Percentiles rank a stretch among this genome's conserved stretches.
Evolutionary conservation across 2,113 vertebrate species (phyloP).

Genomic region (Natator depressus): DNA sequence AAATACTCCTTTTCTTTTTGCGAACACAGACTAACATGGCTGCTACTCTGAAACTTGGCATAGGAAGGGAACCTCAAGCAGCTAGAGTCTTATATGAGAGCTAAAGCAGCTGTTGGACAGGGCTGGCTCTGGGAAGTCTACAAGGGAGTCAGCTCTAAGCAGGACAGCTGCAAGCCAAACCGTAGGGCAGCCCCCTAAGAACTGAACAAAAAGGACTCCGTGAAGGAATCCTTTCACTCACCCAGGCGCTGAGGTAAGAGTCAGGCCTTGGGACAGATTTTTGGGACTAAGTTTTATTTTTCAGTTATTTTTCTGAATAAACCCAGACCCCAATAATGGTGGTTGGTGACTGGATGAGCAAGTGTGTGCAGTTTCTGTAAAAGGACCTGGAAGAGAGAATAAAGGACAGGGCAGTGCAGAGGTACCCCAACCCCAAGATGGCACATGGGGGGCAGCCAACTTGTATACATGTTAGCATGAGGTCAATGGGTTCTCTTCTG

Average conservation of each 20-base stretch:
- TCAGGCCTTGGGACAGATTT: background rate
- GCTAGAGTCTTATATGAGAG: background rate
- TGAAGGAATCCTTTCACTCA: background rate
- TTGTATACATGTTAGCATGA: background rate
- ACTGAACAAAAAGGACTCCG: background rate
- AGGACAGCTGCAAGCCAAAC: background rate
- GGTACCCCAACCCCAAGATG: background rate
- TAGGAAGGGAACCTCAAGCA: background rate
- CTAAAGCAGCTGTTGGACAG: background rate
- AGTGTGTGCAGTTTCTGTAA: background rate
- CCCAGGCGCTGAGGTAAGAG: background rate
- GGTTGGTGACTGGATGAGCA: background rate
- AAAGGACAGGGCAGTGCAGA: background rate
- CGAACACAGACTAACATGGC: too few relatives aligned
- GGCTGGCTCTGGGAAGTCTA: background rate
- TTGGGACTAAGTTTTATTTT: background rate
- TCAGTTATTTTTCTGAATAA: background rate
- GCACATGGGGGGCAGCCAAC: background rate
- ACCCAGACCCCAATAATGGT: too few relatives aligned
- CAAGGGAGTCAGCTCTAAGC: background rate
- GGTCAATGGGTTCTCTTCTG: background rate
- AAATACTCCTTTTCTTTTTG: too few relatives aligned
- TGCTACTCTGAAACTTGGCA: background rate
- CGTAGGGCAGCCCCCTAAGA: background rate
- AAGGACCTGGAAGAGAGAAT: background rate